Conservation (phyloP, 2,888 invertebrate species). For the Aspidiotus destructor region DNA sequence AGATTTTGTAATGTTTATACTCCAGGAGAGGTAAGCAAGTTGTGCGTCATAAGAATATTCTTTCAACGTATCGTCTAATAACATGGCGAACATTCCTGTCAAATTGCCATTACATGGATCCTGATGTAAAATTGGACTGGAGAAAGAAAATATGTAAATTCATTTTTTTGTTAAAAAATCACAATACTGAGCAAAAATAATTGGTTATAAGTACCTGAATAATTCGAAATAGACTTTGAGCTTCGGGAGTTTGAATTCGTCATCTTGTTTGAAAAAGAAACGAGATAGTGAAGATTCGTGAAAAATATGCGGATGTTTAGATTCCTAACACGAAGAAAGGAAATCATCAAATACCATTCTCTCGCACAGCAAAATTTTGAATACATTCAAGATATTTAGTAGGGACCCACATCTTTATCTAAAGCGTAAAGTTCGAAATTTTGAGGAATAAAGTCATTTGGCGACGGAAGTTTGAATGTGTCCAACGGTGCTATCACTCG, state of each 20-base stretch:
- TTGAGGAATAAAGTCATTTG: constrained; percentile 86
- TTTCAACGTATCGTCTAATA: constrained; percentile 76
- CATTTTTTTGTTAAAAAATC: too few relatives aligned
- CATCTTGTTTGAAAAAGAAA: constrained; percentile 91
- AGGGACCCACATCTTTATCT: constrained; percentile 48
- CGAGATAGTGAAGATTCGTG: constrained; percentile 70
- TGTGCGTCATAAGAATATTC: constrained; percentile 90
- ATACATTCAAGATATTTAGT: too few relatives aligned
- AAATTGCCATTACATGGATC: constrained; percentile 77
- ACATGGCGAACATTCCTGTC: constrained; percentile 68
- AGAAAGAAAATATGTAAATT: constrained; percentile 23
- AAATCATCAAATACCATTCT: background rate
- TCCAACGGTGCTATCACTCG: constrained; percentile 51
- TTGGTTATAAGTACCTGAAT: constrained; percentile 50
- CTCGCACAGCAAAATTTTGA: background rate
- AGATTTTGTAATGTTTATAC: constrained; percentile 65
- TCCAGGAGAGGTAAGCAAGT: constrained; percentile 76
- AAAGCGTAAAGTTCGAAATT: constrained; percentile 60
- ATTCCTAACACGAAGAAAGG: constrained; percentile 42
- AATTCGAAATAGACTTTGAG: constrained; percentile 69
- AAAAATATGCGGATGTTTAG: constrained; percentile 58
- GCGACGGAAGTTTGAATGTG: constrained; percentile 64
- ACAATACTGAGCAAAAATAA: too few relatives aligned
- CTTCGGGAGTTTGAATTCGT: constrained; percentile 81
- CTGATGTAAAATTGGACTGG: constrained; percentile 72